Evolutionary conservation across 2,888 invertebrate genomes (phyloP).

Genomic region (Thalpophila matura): DNA sequence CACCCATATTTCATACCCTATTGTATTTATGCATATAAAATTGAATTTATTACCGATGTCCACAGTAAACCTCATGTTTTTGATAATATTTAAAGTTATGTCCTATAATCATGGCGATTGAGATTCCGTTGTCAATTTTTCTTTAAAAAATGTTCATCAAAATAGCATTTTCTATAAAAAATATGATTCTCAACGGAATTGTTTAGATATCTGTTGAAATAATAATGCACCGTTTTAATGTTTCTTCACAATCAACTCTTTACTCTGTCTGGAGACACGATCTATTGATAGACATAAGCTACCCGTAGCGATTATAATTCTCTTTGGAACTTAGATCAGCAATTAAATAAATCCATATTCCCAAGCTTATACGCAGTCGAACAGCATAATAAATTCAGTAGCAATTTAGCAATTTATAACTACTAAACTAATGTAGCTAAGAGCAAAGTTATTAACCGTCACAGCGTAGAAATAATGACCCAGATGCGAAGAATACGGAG

Average conservation of each 20-base stretch:
- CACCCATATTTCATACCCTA: constrained; percentile 55
- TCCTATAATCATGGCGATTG: constrained; percentile 48
- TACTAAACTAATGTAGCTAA: constrained; percentile 36
- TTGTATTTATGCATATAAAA: constrained; percentile 60
- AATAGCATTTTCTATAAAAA: constrained; percentile 11
- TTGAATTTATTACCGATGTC: constrained; percentile 55
- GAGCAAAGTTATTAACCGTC: constrained; percentile 44
- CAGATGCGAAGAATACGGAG: constrained; percentile 45
- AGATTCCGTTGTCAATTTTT: constrained; percentile 32
- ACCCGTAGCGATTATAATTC: constrained; percentile 19
- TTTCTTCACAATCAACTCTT: background rate
- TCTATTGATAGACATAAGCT: constrained; percentile 12
- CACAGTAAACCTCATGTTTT: constrained; percentile 47
- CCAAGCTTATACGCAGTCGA: constrained; percentile 24
- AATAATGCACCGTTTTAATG: background rate
- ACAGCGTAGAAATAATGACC: constrained; percentile 48
- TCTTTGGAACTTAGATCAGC: constrained; percentile 30
- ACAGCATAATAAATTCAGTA: constrained; percentile 56
- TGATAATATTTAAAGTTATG: constrained; percentile 58
- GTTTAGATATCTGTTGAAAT: background rate
- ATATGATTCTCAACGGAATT: background rate
- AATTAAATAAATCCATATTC: constrained; percentile 55
- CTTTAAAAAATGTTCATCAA: constrained; percentile 15
- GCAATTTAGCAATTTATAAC: constrained; percentile 57
- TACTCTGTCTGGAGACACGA: background rate